Base-by-base conservation (phyloP, 2,888 invertebrate genomes). In the Polydrusus tereticollis region DNA sequence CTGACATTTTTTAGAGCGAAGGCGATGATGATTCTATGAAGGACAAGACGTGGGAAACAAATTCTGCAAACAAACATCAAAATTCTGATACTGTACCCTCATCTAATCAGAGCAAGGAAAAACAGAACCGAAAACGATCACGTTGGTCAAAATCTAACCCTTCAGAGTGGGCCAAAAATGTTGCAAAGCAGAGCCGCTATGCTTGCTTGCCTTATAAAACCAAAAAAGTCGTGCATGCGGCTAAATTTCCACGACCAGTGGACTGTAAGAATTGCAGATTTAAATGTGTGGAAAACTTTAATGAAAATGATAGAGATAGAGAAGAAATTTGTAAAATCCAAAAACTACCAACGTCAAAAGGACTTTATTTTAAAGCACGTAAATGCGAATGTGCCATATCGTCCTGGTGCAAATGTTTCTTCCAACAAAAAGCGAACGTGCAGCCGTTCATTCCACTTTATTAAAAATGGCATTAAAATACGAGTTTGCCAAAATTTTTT, bases 101-200 rank as follows among this genome's bases (percentile, higher is more conserved):
- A 50, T 21, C 50, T 50, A 50, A 20, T 50, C 50, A 20, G 20
- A 50, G 50, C 50, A 36, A 36, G 36, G 36, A 36, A 36, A 36
- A 36, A 36, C 36, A 36, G 36, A 12, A 36, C 8, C 36, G 23
- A 50, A 23, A 50, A 50, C 50, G 50, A 50, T 50, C 21, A 50
- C 21, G 50, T 50, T 50, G 50, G 50, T 50, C 50, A 21, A 50
- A 50, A 50, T 50, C 21, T 50, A 50, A 50, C 21, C 50, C 50
- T 50, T 50, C 50, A 50, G 50, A 50, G 50, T 50, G 50, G 50
- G 50, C 50, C 50, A 50, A 50, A 50, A 50, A 50, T 50, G 50
- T 50, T 50, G 50, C 50, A 50, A 50, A 50, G 50, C 50, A 50
- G 21, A 50, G 18, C n/a, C 50, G 50, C n/a, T n/a, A n/a, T n/a